Evolutionary conservation across 2,797 vertebrate species (phyloP).

Genomic region (Liparis tanakae): DNA sequence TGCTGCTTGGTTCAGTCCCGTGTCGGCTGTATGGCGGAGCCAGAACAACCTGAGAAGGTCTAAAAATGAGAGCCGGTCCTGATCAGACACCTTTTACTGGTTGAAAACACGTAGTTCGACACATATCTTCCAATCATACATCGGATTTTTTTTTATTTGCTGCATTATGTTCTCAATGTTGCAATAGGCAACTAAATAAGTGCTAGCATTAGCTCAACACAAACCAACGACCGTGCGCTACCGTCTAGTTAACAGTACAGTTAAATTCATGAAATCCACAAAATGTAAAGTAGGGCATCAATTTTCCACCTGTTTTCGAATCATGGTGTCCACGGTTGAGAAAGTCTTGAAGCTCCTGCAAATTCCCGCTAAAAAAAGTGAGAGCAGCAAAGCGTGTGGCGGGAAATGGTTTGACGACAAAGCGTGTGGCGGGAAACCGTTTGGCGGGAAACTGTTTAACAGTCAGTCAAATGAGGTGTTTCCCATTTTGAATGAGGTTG

Average conservation of each 20-base stretch:
- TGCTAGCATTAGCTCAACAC: background rate
- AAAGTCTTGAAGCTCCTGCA: background rate
- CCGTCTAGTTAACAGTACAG: background rate
- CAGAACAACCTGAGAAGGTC: background rate
- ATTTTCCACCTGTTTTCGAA: background rate
- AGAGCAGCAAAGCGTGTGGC: background rate
- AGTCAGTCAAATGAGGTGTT: slow-evolving; percentile 20
- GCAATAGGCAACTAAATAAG: background rate
- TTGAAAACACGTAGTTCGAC: too few species aligned
- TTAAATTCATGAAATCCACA: background rate
- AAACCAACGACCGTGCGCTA: background rate
- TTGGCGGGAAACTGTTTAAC: too few species aligned
- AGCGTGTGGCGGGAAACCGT: too few species aligned
- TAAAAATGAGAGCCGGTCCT: background rate
- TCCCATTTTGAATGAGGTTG: slow-evolving; percentile 23
- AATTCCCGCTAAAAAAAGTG: background rate
- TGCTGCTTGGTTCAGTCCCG: background rate
- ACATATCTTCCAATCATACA: background rate
- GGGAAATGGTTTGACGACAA: too few species aligned
- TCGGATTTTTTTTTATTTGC: background rate
- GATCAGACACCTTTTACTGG: background rate
- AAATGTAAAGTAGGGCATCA: background rate
- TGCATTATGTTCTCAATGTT: background rate
- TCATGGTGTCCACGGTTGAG: background rate
- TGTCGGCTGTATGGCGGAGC: too few species aligned